Evolutionary conservation across 1,140 invertebrate species (phyloP).

Genomic region (Augochlora pura): DNA sequence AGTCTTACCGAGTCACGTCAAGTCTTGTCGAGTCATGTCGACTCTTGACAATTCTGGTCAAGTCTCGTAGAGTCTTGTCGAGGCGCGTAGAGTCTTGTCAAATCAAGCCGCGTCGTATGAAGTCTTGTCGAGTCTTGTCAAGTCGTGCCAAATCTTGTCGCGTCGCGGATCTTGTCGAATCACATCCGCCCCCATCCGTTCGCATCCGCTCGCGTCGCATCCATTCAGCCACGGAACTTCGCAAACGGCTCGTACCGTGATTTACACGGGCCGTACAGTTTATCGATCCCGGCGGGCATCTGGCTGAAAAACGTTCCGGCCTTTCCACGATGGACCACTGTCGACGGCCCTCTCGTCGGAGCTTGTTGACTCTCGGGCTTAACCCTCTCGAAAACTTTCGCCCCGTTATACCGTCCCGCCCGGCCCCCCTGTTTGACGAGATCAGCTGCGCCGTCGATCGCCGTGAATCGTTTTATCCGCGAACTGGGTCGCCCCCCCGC

Average conservation of each 20-base stretch:
- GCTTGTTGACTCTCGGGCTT: background rate
- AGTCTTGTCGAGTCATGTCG: no score
- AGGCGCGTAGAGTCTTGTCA: no score
- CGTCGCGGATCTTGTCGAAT: no score
- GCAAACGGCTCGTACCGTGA: conserved; percentile 27
- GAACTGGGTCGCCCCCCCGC: no score
- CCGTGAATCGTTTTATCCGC: background rate
- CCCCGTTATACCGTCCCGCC: background rate
- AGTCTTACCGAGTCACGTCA: no score
- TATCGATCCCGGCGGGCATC: conserved; percentile 6
- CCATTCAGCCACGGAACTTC: conserved; percentile 10
- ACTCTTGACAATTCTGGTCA: no score
- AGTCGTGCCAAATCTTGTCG: no score
- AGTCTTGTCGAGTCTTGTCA: no score
- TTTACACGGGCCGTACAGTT: conserved; percentile 30
- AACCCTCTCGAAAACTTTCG: background rate
- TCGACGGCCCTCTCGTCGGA: background rate
- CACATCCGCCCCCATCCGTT: no score
- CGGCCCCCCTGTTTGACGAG: background rate
- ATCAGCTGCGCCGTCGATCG: background rate
- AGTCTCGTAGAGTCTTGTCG: no score
- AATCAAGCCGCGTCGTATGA: no score
- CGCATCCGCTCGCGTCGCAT: no score
- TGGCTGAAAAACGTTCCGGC: conserved; percentile 11
- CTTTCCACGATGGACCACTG: background rate